These are phyloP conservation scores for Dryobota labecula DNA, from an alignment of 2,888 invertebrate species.

Conservation along the genomic window DNA sequence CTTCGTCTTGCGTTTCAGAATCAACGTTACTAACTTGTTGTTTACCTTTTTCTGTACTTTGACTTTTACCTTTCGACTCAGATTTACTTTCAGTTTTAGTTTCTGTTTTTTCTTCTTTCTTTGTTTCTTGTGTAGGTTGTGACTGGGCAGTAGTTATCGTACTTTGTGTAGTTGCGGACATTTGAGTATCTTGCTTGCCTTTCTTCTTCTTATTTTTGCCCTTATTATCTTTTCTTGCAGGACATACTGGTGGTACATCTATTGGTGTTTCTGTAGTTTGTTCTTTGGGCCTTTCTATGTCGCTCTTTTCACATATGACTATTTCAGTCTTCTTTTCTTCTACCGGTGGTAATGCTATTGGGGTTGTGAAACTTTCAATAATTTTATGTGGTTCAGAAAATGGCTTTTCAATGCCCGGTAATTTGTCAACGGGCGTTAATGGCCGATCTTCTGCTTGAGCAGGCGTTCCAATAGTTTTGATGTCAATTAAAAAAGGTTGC, in stretches of 20 bases:
- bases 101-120: slow-evolving; percentile 72
- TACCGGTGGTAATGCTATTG: slow-evolving; percentile 15
- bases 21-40: slow-evolving; percentile 71
- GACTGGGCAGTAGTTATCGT: slow-evolving; percentile 52
- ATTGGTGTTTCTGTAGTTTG: slow-evolving; percentile 17
- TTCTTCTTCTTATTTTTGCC: slow-evolving; percentile 85
- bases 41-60: slow-evolving; percentile 77
- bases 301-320: slow-evolving; percentile 16
- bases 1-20: slow-evolving; percentile 42
- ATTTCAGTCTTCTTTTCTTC: slow-evolving; percentile 34
- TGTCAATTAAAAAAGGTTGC: slow-evolving; percentile 5
- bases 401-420: slow-evolving; percentile 10
- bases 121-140: slow-evolving; percentile 63
- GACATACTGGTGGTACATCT: slow-evolving; percentile 73
- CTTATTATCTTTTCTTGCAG: slow-evolving; percentile 82
- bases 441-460: slow-evolving; percentile 11
- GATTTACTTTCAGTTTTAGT: slow-evolving; percentile 66
- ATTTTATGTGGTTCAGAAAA: slow-evolving; percentile 24
- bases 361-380: slow-evolving; percentile 11
- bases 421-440: neutral
- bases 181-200: slow-evolving; percentile 76
- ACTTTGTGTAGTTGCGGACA: slow-evolving; percentile 47
- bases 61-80: slow-evolving; percentile 66
- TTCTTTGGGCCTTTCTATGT: slow-evolving; percentile 35
- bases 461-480: neutral